A percentile compares a stretch with the other conserved stretches of the same genome.
Evolutionary conservation across 2,888 invertebrate genomes (phyloP).

Genomic region (Caenorhabditis macrosperma): DNA sequence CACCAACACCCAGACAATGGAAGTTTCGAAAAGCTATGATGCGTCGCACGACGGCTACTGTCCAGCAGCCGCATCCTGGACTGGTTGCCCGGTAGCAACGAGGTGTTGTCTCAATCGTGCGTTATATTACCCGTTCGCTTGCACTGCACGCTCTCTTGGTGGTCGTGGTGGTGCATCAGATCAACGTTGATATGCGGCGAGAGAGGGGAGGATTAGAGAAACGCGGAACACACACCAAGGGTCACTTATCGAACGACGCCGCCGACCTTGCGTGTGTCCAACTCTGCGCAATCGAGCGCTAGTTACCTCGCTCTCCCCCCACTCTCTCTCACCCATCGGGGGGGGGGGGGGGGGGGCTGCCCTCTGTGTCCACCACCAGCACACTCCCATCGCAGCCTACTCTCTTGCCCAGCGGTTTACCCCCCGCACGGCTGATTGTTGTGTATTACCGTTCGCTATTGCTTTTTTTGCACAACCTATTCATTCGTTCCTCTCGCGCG

Average conservation of each 20-base stretch:
- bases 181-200: constrained; percentile 32
- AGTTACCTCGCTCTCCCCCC: constrained; percentile 47
- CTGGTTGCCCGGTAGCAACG: constrained; percentile 16
- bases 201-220: constrained; percentile 33
- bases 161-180: constrained; percentile 29
- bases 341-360: too few species aligned
- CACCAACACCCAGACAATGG: constrained; percentile 34
- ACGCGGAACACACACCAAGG: constrained; percentile 43
- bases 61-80: constrained; percentile 16
- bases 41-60: constrained; percentile 27
- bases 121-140: constrained; percentile 6
- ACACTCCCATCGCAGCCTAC: constrained; percentile 11
- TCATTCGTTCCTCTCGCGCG: constrained; percentile 30
- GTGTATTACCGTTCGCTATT: constrained; percentile 60
- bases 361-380: constrained; percentile 31
- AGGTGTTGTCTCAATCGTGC: constrained; percentile 13
- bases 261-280: constrained; percentile 57
- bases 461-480: constrained; percentile 47
- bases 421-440: constrained; percentile 52
- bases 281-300: constrained; percentile 62
- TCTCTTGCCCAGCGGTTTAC: constrained; percentile 37
- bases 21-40: constrained; percentile 48
- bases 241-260: constrained; percentile 59
- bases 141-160: not conserved
- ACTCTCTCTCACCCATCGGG: constrained; percentile 24